A percentile compares a stretch with the other conserved stretches of the same genome.
Evolutionary conservation across 2,888 invertebrate genomes (phyloP).

Genomic region (Nebria salina): DNA sequence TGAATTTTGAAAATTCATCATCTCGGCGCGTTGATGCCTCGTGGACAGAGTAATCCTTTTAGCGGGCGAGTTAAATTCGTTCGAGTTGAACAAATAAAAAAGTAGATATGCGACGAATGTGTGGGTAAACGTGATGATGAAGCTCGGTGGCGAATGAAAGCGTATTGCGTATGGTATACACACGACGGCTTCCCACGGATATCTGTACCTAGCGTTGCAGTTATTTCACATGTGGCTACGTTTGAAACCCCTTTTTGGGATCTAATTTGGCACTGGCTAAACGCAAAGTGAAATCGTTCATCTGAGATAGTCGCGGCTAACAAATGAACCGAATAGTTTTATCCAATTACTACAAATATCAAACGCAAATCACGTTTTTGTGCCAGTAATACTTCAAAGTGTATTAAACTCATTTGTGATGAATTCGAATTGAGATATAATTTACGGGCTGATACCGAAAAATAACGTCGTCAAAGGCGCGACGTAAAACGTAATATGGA

Average conservation of each 20-base stretch:
- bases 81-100: background rate
- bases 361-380: background rate
- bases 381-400: too few species aligned
- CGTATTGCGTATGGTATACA: conserved; percentile 3
- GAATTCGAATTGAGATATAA: background rate
- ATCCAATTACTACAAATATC: background rate
- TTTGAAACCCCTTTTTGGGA: background rate
- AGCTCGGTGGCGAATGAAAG: background rate
- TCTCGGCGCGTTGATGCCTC: background rate
- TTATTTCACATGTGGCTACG: conserved; percentile 6
- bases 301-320: conserved; percentile 14
- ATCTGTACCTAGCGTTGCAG: conserved; percentile 16
- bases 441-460: conserved; percentile 19
- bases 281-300: conserved; percentile 9
- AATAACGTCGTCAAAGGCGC: conserved; percentile 15
- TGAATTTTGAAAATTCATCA: conserved; percentile 43
- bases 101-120: background rate
- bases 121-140: background rate
- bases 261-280: background rate
- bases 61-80: background rate
- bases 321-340: background rate
- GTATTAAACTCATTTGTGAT: too few species aligned
- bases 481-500: conserved; percentile 37
- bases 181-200: background rate
- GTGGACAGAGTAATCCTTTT: conserved; percentile 29